Conservation (phyloP, 2,888 invertebrate genomes). For the Drosophila paranaensis region DNA sequence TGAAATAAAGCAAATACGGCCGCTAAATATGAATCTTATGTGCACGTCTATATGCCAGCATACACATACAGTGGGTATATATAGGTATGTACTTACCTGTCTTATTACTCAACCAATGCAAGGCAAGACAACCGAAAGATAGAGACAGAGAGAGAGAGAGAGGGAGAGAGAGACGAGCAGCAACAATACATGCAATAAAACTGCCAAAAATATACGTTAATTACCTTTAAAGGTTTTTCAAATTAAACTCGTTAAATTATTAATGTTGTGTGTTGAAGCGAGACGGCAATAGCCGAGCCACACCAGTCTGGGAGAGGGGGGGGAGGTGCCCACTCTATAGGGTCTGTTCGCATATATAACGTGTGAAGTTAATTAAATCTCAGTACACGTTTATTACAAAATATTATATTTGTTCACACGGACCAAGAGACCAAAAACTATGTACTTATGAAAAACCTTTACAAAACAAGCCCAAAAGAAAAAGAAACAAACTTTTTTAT, state of each 20-base stretch:
- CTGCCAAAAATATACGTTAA: conserved; percentile 78
- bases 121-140: conserved; percentile 40
- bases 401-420: conserved; percentile 69
- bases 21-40: conserved; percentile 54
- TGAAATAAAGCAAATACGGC: conserved; percentile 48
- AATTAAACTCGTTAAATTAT: conserved; percentile 78
- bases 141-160: conserved; percentile 12
- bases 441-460: conserved; percentile 13
- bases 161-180: conserved; percentile 4
- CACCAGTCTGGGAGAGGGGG: conserved; percentile 27
- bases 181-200: conserved; percentile 68
- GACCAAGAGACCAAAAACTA: conserved; percentile 17
- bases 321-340: conserved; percentile 17
- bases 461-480: conserved; percentile 7
- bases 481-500: not conserved
- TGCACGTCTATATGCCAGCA: conserved; percentile 33
- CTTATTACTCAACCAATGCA: conserved; percentile 65
- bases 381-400: conserved; percentile 76
- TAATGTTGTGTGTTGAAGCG: conserved; percentile 52
- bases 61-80: conserved; percentile 9
- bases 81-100: conserved; percentile 32
- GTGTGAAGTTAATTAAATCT: conserved; percentile 78
- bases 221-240: conserved; percentile 80
- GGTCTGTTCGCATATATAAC: conserved; percentile 56
- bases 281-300: conserved; percentile 40